Base-by-base conservation (phyloP, 2,113 vertebrate species). In the Eublepharis macularius region DNA sequence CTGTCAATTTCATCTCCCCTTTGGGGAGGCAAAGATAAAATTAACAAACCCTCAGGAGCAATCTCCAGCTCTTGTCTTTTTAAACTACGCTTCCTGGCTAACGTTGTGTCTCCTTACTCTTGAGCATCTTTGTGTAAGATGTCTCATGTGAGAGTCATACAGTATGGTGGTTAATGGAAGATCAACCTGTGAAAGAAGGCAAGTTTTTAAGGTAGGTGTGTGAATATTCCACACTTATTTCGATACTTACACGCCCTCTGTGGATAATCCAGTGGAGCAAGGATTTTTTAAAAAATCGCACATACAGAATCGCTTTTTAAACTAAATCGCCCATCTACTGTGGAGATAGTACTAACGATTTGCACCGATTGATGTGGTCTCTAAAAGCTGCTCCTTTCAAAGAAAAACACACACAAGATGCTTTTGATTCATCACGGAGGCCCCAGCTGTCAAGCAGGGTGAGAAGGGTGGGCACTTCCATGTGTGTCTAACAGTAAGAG, bases 281-380 rank as follows among this genome's bases (percentile, higher is more conserved):
- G 21, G 29, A 54, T 76, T 43, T 9, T 11, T 47, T n/a, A 54
- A 69, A 29, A 78, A 57, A 36, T 85, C 45, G 47, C 19, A 60
- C 76, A 47, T 51, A 80, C 70, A 81, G 69, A 75, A 86, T 41
- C 16, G 65, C 54, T 63, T 87, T 87, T 83, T 83, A 73, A 78
- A 83, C 51, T 26, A 41, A 6, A 16, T 83, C 66, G 72, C 81
- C 75, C n/a, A 24, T 4, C 39, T 45, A 77, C n/a, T 47, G 65
- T 45, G 49, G 54, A 57, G 54, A 57, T 60, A 47, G 45, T 77
- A 82, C 70, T 81, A 41, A 79, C 34, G n/a, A n/a, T 17, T 80
- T n/a, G 17, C 7, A 75, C 66, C 17, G 66, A 36, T 47, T 7
- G 36, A 29, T 12, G 39, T 47, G 65, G 8, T 19, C 41, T 21